phyloP scores from a whole-genome alignment of 2,888 invertebrate species.

The Archips xylosteana region DNA sequence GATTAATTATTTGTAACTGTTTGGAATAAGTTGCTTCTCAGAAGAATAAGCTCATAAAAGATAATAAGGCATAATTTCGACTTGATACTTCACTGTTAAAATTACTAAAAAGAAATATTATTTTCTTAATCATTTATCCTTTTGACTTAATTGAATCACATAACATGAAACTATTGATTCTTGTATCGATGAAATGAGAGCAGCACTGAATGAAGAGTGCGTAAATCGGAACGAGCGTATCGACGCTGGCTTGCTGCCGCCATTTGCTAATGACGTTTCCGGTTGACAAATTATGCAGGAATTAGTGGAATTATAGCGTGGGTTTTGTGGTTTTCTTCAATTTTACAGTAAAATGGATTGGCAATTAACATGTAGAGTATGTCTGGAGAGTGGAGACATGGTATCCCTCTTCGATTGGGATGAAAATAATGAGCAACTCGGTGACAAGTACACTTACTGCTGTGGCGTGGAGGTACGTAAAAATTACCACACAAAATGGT shows the following conservation, averaged over 20 bases:
- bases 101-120: background rate
- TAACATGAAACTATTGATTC: background rate
- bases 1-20: too few relatives aligned
- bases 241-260: conserved; percentile 45
- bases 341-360: conserved; percentile 75
- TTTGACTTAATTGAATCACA: background rate
- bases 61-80: too few relatives aligned
- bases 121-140: background rate
- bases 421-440: conserved; percentile 83
- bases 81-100: too few relatives aligned
- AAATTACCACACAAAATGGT: conserved; percentile 82
- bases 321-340: conserved; percentile 36
- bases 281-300: conserved; percentile 59
- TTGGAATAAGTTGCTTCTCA: too few relatives aligned
- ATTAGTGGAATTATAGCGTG: conserved; percentile 56
- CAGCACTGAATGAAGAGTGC: conserved; percentile 19
- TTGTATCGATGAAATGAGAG: background rate
- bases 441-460: conserved; percentile 80
- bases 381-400: conserved; percentile 81
- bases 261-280: conserved; percentile 68
- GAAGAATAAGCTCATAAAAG: too few relatives aligned
- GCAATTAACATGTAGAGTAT: conserved; percentile 83
- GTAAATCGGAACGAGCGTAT: conserved; percentile 52
- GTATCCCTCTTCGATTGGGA: conserved; percentile 84
- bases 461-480: conserved; percentile 82